Percentiles rank a stretch among this genome's conserved stretches.
Evolutionary conservation across 2,888 invertebrate genomes (phyloP).

Genomic region (Cryptocephalus moraei): DNA sequence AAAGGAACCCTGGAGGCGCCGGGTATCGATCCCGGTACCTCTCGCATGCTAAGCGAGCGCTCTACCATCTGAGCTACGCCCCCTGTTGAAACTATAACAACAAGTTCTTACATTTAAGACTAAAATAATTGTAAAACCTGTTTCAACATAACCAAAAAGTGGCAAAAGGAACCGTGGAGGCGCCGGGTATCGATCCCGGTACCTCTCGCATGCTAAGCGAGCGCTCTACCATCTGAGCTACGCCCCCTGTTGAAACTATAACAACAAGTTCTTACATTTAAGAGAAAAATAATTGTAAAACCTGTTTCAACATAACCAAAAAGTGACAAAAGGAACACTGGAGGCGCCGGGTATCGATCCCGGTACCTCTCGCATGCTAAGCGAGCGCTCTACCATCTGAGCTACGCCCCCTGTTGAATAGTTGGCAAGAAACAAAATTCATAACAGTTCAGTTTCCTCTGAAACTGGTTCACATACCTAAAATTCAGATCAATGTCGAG

Average conservation of each 20-base stretch:
- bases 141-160: not conserved
- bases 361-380: constrained; percentile 36
- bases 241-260: constrained; percentile 20
- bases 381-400: constrained; percentile 34
- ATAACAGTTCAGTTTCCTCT: no score
- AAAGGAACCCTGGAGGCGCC: constrained; percentile 25
- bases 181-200: constrained; percentile 45
- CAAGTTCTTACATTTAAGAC: not conserved
- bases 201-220: constrained; percentile 44
- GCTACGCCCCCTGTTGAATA: constrained; percentile 23
- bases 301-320: not conserved
- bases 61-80: constrained; percentile 34
- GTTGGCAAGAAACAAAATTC: no score
- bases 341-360: constrained; percentile 35
- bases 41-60: constrained; percentile 41
- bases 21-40: constrained; percentile 40
- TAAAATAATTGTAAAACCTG: not conserved
- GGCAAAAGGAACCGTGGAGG: constrained; percentile 23
- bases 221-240: constrained; percentile 34
- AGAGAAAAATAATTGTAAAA: not conserved
- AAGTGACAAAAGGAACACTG: constrained; percentile 9
- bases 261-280: not conserved
- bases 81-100: constrained; percentile 11
- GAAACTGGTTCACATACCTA: no score
- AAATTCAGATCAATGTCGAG: no score